Evolutionary conservation across 1,140 invertebrate species (phyloP).

Genomic region (Agrypnia vestita): DNA sequence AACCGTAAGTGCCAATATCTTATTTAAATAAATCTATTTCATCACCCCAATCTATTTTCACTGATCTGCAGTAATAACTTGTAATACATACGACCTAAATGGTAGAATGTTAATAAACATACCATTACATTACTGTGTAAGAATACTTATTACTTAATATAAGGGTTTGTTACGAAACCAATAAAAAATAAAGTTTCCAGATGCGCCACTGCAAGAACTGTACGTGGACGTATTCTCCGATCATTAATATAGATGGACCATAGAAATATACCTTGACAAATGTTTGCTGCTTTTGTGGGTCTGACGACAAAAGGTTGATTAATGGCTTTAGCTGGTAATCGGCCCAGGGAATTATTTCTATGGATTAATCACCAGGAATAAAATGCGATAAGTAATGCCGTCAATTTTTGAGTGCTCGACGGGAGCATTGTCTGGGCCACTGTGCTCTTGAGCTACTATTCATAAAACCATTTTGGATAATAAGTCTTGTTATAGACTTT

Average conservation of each 20-base stretch:
- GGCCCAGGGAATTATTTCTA: conserved; percentile 57
- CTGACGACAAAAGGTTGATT: conserved; percentile 57
- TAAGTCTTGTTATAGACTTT: too few relatives aligned
- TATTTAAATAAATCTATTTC: too few relatives aligned
- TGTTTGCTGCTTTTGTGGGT: conserved; percentile 57
- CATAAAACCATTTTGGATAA: too few relatives aligned
- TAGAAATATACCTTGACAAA: conserved; percentile 56
- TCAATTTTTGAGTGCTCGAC: conserved; percentile 25
- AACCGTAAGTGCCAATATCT: too few relatives aligned
- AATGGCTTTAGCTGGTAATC: conserved; percentile 53
- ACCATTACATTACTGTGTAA: too few relatives aligned
- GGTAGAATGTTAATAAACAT: too few relatives aligned
- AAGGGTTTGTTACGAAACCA: too few relatives aligned
- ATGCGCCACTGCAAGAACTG: background rate
- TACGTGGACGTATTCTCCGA: conserved; percentile 34
- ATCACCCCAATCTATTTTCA: too few relatives aligned
- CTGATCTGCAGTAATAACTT: too few relatives aligned
- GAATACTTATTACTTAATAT: too few relatives aligned
- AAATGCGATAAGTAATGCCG: conserved; percentile 40
- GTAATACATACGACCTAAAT: too few relatives aligned
- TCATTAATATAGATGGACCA: conserved; percentile 58
- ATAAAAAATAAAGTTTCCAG: background rate
- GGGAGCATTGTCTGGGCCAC: background rate
- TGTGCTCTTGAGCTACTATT: background rate
- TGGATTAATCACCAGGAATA: conserved; percentile 50